phyloP scores from a whole-genome alignment of 2,113 vertebrate species.

The Sebastes schlegelii region DNA sequence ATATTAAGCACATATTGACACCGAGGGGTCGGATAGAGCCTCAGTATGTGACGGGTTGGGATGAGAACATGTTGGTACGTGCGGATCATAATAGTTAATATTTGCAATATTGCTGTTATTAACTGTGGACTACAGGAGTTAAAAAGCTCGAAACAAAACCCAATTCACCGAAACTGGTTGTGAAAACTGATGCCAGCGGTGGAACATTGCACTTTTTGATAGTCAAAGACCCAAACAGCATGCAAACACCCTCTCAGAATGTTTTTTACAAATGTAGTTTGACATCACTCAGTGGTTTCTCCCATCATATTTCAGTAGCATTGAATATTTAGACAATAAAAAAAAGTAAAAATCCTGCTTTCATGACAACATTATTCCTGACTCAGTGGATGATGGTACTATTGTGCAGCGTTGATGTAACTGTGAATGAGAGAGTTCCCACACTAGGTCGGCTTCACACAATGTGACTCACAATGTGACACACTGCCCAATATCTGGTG shows the following conservation, averaged over 20 bases:
- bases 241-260: neutral
- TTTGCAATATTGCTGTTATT: too few relatives aligned
- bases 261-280: neutral
- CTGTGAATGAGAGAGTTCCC: slow-evolving; percentile 50
- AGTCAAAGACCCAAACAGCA: neutral
- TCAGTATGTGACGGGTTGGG: too few relatives aligned
- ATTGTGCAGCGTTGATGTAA: slow-evolving; percentile 34
- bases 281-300: neutral
- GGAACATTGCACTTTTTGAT: neutral
- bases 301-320: neutral
- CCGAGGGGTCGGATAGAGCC: too few relatives aligned
- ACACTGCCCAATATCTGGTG: slow-evolving; percentile 30
- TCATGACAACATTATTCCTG: slow-evolving; percentile 34
- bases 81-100: too few relatives aligned
- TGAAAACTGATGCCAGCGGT: neutral
- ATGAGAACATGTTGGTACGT: too few relatives aligned
- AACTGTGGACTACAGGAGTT: neutral
- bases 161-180: neutral
- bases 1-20: too few relatives aligned
- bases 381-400: slow-evolving; percentile 42
- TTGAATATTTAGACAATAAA: neutral
- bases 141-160: neutral
- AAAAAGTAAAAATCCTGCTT: slow-evolving; percentile 20
- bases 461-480: slow-evolving; percentile 63
- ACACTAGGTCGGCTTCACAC: slow-evolving; percentile 58